Percentiles rank a stretch among this genome's conserved stretches.
These are phyloP conservation scores for Drosophila engyochracea DNA, from an alignment of 2,888 invertebrate genomes.

Conservation along the genomic window DNA sequence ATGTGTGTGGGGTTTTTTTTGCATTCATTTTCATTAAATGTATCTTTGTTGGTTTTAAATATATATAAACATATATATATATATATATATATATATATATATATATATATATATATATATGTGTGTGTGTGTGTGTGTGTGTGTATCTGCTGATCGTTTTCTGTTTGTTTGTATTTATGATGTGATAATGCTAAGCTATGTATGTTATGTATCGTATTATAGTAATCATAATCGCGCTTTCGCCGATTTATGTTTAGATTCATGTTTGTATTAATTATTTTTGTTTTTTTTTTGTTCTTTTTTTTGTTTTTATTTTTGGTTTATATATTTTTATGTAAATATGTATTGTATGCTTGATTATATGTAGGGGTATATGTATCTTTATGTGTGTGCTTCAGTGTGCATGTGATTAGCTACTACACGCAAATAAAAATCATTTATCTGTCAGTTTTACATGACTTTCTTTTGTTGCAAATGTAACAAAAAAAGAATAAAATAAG, in stretches of 20 bases:
- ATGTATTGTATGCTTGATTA: slow-evolving; percentile 65
- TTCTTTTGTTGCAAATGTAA: slow-evolving; percentile 44
- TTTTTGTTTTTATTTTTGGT: slow-evolving; percentile 26
- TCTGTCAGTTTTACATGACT: slow-evolving; percentile 11
- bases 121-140: neutral
- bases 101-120: neutral
- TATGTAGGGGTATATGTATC: slow-evolving; percentile 55
- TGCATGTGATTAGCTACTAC: slow-evolving; percentile 28
- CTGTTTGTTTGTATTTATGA: slow-evolving; percentile 39
- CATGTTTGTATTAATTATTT: slow-evolving; percentile 51
- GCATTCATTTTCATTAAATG: slow-evolving; percentile 31
- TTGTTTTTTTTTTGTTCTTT: slow-evolving; percentile 20
- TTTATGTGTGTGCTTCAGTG: slow-evolving; percentile 39
- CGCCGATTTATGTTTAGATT: slow-evolving; percentile 61
- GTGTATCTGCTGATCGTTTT: slow-evolving; percentile 27
- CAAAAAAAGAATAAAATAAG: slow-evolving; percentile 49
- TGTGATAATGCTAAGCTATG: slow-evolving; percentile 52
- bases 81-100: too few species aligned
- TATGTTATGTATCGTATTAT: slow-evolving; percentile 35
- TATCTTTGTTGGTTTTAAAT: slow-evolving; percentile 25
- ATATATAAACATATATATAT: neutral
- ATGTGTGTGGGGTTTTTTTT: slow-evolving; percentile 51
- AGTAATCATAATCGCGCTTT: slow-evolving; percentile 44
- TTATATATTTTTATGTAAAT: slow-evolving; percentile 58
- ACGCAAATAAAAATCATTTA: slow-evolving; percentile 20